phyloP scores from a whole-genome alignment of 2,888 invertebrate genomes.

The Idaea aversata region DNA sequence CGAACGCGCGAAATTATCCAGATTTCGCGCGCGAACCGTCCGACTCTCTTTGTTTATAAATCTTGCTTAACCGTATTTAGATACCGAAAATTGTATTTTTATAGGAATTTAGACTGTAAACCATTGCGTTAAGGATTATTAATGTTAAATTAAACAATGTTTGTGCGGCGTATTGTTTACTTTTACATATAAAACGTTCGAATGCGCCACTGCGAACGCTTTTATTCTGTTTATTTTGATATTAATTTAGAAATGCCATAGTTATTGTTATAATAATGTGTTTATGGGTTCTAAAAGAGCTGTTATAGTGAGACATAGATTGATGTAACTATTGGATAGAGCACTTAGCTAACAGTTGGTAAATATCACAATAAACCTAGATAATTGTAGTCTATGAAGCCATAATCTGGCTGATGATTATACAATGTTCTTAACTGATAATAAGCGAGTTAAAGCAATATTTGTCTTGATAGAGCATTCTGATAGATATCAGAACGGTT shows the following conservation, averaged over 20 bases:
- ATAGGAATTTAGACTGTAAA: constrained; percentile 46
- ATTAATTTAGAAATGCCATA: constrained; percentile 46
- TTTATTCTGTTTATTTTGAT: constrained; percentile 47
- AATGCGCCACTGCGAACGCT: constrained; percentile 37
- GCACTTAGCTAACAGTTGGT: constrained; percentile 25
- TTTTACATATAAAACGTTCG: constrained; percentile 35
- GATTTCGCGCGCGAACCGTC: constrained; percentile 60
- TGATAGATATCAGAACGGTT: no score
- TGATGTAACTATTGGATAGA: constrained; percentile 24
- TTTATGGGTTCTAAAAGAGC: constrained; percentile 35
- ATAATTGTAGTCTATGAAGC: neutral
- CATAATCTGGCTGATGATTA: no score
- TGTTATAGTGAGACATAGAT: constrained; percentile 28
- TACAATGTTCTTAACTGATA: no score
- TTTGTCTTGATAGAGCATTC: no score
- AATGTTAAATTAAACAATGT: constrained; percentile 19
- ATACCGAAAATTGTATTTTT: constrained; percentile 39
- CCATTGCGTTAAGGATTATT: constrained; percentile 36
- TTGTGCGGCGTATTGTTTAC: constrained; percentile 35
- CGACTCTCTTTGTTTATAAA: constrained; percentile 53
- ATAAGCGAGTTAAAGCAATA: no score
- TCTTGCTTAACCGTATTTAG: constrained; percentile 26
- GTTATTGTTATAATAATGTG: constrained; percentile 47
- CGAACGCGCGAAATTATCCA: constrained; percentile 71
- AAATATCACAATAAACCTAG: constrained; percentile 8